Evolutionary conservation across 2,888 invertebrate genomes (phyloP).

Genomic region (Dryobotodes eremita): DNA sequence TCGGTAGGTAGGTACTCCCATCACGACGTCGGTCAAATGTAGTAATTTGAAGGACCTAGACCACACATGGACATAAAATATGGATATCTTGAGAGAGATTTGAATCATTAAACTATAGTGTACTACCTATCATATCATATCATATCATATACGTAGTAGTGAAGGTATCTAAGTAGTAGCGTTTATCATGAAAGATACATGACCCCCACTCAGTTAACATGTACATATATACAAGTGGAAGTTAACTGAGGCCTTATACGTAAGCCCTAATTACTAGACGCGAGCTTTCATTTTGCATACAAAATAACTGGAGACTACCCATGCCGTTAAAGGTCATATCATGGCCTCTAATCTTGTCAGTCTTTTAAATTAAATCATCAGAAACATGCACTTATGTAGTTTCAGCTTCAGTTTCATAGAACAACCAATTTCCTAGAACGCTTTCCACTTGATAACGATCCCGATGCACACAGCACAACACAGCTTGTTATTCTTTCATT

Average conservation of each 20-base stretch:
- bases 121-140: background rate
- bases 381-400: conserved; percentile 14
- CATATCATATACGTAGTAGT: background rate
- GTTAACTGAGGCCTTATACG: background rate
- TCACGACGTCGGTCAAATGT: background rate
- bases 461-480: background rate
- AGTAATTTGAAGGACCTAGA: background rate
- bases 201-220: background rate
- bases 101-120: background rate
- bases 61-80: too few species aligned
- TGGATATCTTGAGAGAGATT: background rate
- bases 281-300: conserved; percentile 37
- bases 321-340: conserved; percentile 24
- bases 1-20: background rate
- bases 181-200: conserved; percentile 1
- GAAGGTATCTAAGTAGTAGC: background rate
- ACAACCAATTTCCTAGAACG: conserved; percentile 42
- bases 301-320: conserved; percentile 3
- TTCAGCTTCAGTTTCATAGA: conserved; percentile 2
- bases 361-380: conserved; percentile 26
- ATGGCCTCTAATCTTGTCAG: conserved; percentile 6
- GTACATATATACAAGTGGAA: background rate
- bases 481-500: conserved; percentile 52
- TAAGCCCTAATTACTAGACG: conserved; percentile 23
- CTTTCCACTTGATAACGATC: conserved; percentile 41